Evolutionary conservation across 1,140 invertebrate genomes (phyloP).

Genomic region (Drosophila parabipectinata): DNA sequence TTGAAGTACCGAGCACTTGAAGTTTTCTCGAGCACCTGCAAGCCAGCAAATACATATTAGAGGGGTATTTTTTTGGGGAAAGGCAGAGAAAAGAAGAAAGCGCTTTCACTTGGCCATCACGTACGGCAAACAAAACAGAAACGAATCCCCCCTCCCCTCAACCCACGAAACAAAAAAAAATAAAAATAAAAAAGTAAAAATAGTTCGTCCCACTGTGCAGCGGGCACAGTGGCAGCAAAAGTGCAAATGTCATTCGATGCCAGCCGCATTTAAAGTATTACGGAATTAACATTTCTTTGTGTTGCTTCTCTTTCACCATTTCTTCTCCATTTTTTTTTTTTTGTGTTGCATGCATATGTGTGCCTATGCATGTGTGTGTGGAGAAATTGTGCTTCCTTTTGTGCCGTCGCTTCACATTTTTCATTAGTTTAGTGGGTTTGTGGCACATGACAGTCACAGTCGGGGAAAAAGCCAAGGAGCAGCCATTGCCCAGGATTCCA

Average conservation of each 20-base stretch:
- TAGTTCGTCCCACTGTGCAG: slow-evolving; percentile 64
- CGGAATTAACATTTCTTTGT: slow-evolving; percentile 82
- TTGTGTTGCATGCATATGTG: slow-evolving; percentile 11
- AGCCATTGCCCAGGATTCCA: slow-evolving; percentile 48
- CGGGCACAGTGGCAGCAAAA: slow-evolving; percentile 71
- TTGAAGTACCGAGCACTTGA: no score
- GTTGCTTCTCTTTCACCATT: slow-evolving; percentile 36
- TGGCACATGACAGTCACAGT: slow-evolving; percentile 82
- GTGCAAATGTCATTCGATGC: slow-evolving; percentile 82
- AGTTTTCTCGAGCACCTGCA: no score
- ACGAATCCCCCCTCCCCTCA: not conserved
- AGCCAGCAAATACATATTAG: slow-evolving; percentile 67
- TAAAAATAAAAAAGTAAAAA: no score
- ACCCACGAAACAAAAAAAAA: not conserved
- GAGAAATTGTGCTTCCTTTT: slow-evolving; percentile 81
- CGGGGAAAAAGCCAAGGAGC: slow-evolving; percentile 55
- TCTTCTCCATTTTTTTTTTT: slow-evolving; percentile 11
- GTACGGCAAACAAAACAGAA: slow-evolving; percentile 53
- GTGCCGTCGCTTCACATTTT: slow-evolving; percentile 81
- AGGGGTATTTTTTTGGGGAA: not conserved
- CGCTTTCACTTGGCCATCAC: slow-evolving; percentile 72
- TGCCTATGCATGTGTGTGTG: slow-evolving; percentile 43
- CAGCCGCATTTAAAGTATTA: slow-evolving; percentile 82
- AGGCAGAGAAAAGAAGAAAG: slow-evolving; percentile 6
- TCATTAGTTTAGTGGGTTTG: slow-evolving; percentile 82